phyloP scores from a whole-genome alignment of 2,797 vertebrate genomes.

The Lagodon rhomboides region DNA sequence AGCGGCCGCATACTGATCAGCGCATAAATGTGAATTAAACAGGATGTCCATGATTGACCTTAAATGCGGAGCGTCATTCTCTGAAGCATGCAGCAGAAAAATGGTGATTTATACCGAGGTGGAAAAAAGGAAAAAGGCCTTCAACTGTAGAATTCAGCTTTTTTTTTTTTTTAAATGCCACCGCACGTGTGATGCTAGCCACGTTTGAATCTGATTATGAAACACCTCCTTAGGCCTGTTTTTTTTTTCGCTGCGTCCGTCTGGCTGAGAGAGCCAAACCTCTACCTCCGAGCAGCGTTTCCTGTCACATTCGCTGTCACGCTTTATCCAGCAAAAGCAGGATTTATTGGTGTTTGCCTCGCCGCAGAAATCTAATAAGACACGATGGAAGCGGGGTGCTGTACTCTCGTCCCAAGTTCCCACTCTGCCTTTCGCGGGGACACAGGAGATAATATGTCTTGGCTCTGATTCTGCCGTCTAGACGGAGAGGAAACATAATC shows the following conservation, averaged over 20 bases:
- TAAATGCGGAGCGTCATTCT: constrained; percentile 41
- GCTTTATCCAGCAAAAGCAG: constrained; percentile 45
- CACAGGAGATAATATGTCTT: constrained; percentile 40
- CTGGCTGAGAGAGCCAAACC: constrained; percentile 31
- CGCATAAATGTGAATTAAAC: constrained; percentile 53
- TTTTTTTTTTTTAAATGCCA: constrained; percentile 43
- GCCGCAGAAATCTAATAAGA: constrained; percentile 50
- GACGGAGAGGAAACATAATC: constrained; percentile 58
- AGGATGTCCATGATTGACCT: constrained; percentile 53
- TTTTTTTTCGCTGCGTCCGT: constrained; percentile 26
- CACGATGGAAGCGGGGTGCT: constrained; percentile 43
- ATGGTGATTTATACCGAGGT: constrained; percentile 16
- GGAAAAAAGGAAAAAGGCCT: constrained; percentile 28
- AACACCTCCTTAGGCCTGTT: constrained; percentile 41
- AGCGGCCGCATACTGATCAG: constrained; percentile 54
- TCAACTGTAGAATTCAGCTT: constrained; percentile 22
- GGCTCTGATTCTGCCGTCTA: constrained; percentile 60
- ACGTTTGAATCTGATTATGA: constrained; percentile 54
- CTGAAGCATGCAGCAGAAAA: constrained; percentile 22
- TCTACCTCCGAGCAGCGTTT: constrained; percentile 30
- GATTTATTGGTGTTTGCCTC: constrained; percentile 64
- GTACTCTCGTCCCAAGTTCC: constrained; percentile 52
- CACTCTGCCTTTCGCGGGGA: constrained; percentile 30
- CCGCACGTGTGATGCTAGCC: constrained; percentile 36
- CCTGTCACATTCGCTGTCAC: constrained; percentile 48